These are phyloP conservation scores for Solenodon paradoxus DNA, from an alignment of 2,113 vertebrate species.

Conservation along the genomic window DNA sequence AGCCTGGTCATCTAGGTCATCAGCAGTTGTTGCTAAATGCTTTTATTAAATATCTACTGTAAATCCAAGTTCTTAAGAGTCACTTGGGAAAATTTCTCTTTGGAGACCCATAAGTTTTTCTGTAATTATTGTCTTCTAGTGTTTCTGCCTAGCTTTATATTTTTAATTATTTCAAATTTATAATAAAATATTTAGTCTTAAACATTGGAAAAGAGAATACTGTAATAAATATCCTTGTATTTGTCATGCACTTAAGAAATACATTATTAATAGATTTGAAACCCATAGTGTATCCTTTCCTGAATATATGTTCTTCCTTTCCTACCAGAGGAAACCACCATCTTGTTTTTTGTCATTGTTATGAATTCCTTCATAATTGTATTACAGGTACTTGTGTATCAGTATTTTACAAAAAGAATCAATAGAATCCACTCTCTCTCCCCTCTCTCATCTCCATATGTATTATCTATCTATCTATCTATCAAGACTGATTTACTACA, in stretches of 20 bases:
- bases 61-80: neutral
- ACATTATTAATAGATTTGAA: neutral
- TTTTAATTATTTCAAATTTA: neutral
- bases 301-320: neutral
- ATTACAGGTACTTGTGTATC: neutral
- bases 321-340: neutral
- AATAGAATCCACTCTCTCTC: too few relatives aligned
- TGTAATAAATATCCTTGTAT: neutral
- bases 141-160: neutral
- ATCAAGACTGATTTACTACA: too few relatives aligned
- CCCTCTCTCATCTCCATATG: too few relatives aligned
- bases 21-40: neutral
- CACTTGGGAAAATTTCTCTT: neutral
- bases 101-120: neutral
- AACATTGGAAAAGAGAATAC: neutral
- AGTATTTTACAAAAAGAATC: neutral
- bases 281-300: neutral
- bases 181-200: neutral
- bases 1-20: neutral
- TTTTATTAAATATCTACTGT: neutral
- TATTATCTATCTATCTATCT: too few relatives aligned
- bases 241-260: neutral
- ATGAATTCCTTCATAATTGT: neutral
- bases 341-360: neutral
- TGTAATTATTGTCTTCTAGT: neutral